These are phyloP conservation scores for Trachelus troglodyta DNA, from an alignment of 2,888 invertebrate species.

Conservation along the genomic window DNA sequence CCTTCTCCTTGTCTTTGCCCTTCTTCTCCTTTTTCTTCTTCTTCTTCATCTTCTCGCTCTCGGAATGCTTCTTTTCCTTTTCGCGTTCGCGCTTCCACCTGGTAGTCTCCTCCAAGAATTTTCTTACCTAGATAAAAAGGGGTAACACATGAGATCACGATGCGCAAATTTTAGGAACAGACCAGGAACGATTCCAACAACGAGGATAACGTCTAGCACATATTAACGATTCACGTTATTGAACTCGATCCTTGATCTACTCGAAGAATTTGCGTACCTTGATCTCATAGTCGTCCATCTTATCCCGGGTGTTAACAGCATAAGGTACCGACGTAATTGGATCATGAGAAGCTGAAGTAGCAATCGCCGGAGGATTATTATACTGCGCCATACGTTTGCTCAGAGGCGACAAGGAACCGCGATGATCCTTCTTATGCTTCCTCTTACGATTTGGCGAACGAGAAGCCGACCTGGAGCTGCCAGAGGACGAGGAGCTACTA, in stretches of 20 bases:
- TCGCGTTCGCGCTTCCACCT: conserved; percentile 82
- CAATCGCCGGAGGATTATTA: conserved; percentile 76
- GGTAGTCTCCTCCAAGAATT: conserved; percentile 84
- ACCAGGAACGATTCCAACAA: too few species aligned
- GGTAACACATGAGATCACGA: too few species aligned
- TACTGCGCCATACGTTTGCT: conserved; percentile 87
- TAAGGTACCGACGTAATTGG: conserved; percentile 67
- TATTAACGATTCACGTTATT: conserved; percentile 77
- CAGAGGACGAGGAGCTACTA: conserved; percentile 70
- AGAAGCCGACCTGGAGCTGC: conserved; percentile 59
- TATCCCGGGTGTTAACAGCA: conserved; percentile 62
- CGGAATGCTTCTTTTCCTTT: conserved; percentile 79
- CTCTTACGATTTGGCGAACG: conserved; percentile 57
- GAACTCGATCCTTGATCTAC: conserved; percentile 82
- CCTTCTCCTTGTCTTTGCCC: conserved; percentile 76
- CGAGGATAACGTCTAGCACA: too few species aligned
- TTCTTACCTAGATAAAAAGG: conserved; percentile 72
- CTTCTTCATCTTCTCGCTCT: conserved; percentile 73
- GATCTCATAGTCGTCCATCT: conserved; percentile 73
- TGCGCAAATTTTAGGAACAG: too few species aligned
- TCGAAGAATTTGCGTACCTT: conserved; percentile 81
- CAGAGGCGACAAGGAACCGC: conserved; percentile 82
- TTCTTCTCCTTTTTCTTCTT: conserved; percentile 82
- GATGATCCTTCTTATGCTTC: conserved; percentile 73
- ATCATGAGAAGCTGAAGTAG: conserved; percentile 65